Conservation (phyloP, 1,140 invertebrate genomes). For the Halictus rubicundus region DNA sequence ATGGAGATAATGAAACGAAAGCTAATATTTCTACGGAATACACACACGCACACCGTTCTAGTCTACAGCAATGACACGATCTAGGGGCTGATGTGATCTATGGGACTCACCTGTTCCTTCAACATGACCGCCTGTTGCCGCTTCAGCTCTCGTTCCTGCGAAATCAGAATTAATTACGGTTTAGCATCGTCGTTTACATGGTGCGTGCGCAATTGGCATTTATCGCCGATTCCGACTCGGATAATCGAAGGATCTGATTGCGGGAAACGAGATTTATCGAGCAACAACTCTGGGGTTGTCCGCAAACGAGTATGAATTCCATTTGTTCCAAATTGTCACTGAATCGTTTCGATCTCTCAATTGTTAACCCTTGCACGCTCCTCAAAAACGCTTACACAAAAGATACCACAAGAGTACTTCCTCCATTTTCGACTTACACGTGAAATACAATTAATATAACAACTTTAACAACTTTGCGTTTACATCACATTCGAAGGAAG, state of each 20-base stretch:
- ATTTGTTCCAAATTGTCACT: too few species aligned
- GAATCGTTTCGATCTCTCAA: too few species aligned
- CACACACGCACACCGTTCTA: conserved; percentile 41
- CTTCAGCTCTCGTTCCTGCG: conserved; percentile 93
- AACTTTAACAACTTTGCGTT: too few species aligned
- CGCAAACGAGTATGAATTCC: too few species aligned
- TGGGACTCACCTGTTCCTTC: conserved; percentile 91
- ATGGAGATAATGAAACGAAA: conserved; percentile 42
- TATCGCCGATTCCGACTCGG: neutral
- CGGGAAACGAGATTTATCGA: too few species aligned
- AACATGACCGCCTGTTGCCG: conserved; percentile 91
- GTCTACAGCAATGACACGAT: conserved; percentile 57
- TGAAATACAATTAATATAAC: too few species aligned
- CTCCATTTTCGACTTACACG: too few species aligned
- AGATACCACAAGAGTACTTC: too few species aligned
- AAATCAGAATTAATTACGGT: conserved; percentile 64
- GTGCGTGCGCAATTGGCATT: neutral
- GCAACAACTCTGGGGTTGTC: too few species aligned
- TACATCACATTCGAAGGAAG: too few species aligned
- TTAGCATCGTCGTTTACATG: neutral
- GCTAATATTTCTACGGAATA: conserved; percentile 49
- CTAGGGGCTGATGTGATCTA: conserved; percentile 21
- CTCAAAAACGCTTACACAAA: too few species aligned
- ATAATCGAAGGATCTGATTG: neutral
- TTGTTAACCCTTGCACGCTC: too few species aligned